Percentiles rank a stretch among this genome's conserved stretches.
These are phyloP conservation scores for Bostrychus sinensis DNA, from an alignment of 2,113 vertebrate genomes.

Conservation along the genomic window DNA sequence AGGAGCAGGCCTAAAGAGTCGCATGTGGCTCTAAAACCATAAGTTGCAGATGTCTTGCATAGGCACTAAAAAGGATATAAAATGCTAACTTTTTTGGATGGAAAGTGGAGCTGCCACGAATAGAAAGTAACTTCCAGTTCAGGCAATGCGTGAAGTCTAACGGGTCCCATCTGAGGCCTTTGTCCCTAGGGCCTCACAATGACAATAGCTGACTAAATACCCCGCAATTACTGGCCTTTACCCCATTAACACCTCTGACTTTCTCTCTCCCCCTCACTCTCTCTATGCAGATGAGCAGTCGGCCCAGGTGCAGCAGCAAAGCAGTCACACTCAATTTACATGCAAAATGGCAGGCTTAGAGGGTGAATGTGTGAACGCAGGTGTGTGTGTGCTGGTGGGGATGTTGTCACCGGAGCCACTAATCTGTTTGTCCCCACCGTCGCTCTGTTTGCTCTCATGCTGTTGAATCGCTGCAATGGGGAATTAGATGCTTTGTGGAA, in stretches of 20 bases:
- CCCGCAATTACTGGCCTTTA: constrained; percentile 62
- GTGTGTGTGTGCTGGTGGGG: constrained; percentile 59
- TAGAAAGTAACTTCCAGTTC: constrained; percentile 4
- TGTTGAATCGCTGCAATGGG: constrained; percentile 41
- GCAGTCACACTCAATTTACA: constrained; percentile 75
- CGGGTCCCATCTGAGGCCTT: constrained; percentile 46
- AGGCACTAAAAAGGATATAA: too few species aligned
- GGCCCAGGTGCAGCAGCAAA: constrained; percentile 73
- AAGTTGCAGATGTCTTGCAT: too few species aligned
- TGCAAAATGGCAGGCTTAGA: constrained; percentile 69
- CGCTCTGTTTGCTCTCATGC: constrained; percentile 43
- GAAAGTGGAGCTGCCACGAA: background rate
- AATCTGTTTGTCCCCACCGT: constrained; percentile 62
- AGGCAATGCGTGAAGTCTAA: constrained; percentile 39
- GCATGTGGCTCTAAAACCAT: too few species aligned
- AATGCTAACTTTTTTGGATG: background rate
- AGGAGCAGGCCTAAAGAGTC: too few species aligned
- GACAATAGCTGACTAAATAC: constrained; percentile 58
- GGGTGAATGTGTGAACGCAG: constrained; percentile 70
- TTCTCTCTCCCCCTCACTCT: constrained; percentile 18
- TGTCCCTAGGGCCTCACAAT: constrained; percentile 39
- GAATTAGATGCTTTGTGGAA: constrained; percentile 52
- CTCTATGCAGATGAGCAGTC: constrained; percentile 67
- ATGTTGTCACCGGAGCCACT: constrained; percentile 51
- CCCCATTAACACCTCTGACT: constrained; percentile 57